Percentiles rank a stretch among this genome's conserved stretches.
phyloP scores from a whole-genome alignment of 2,113 vertebrate genomes.

The Hippocampus barbouri region DNA sequence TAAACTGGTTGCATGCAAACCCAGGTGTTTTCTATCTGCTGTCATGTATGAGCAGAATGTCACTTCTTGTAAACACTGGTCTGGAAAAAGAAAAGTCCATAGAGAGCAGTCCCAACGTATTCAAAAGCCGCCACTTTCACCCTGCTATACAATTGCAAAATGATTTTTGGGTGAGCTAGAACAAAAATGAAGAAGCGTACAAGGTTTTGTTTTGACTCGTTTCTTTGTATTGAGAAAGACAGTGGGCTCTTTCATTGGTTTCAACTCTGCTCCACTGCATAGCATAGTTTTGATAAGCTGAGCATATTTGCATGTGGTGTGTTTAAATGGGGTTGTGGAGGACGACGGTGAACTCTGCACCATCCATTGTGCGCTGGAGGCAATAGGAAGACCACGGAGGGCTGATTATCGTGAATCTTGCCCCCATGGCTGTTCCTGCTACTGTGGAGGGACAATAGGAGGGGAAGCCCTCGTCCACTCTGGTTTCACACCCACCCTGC shows the following conservation, averaged over 20 bases:
- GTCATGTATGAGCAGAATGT: neutral
- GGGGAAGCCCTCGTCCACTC: constrained; percentile 48
- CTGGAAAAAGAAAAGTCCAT: neutral
- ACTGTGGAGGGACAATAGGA: constrained; percentile 57
- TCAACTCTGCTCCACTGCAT: neutral
- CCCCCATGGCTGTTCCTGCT: constrained; percentile 58
- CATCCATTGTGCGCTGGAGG: constrained; percentile 40
- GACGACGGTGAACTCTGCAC: constrained; percentile 11
- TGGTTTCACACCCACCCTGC: constrained; percentile 54
- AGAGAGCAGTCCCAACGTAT: neutral
- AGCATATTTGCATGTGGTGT: constrained; percentile 14
- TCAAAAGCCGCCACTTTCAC: neutral
- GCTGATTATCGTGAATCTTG: constrained; percentile 64
- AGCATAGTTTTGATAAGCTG: neutral
- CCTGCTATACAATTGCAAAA: neutral
- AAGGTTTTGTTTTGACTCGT: neutral
- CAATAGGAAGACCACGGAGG: constrained; percentile 63
- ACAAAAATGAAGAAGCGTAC: constrained; percentile 17
- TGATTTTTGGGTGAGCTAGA: neutral
- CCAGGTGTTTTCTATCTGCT: constrained; percentile 11
- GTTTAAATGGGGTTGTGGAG: neutral
- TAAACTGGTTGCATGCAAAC: constrained; percentile 4
- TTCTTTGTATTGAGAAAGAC: neutral
- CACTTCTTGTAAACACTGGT: neutral
- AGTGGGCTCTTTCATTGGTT: neutral